These are phyloP conservation scores for Oreocharis arfaki DNA, from an alignment of 2,113 vertebrate genomes.

Conservation along the genomic window DNA sequence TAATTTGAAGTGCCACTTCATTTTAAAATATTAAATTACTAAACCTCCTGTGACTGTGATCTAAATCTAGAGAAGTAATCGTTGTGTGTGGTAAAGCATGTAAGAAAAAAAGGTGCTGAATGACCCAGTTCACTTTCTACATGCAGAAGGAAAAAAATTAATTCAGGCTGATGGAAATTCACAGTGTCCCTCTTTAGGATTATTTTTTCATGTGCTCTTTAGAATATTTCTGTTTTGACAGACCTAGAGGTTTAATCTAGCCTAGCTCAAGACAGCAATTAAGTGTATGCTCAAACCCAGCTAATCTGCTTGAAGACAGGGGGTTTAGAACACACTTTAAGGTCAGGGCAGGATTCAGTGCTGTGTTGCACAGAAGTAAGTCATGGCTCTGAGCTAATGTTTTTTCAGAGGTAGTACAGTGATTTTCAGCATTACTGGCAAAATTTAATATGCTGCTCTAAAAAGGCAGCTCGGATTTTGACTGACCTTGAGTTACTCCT, in stretches of 20 bases:
- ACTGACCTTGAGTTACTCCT: fast-evolving
- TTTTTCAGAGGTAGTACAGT: neutral
- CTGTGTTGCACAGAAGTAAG: neutral
- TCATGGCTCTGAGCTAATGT: neutral
- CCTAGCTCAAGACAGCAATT: neutral
- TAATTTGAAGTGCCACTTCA: slow-evolving; percentile 34
- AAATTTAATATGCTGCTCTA: neutral
- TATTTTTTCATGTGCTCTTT: neutral
- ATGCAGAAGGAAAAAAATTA: neutral
- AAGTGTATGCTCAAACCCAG: neutral
- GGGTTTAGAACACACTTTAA: neutral
- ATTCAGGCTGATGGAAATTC: neutral
- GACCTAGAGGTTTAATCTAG: neutral
- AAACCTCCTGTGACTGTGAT: neutral
- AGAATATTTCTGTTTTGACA: neutral
- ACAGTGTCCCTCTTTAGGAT: neutral
- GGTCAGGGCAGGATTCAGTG: neutral
- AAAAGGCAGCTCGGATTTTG: neutral
- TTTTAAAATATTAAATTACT: slow-evolving; percentile 46
- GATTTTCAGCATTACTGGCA: neutral
- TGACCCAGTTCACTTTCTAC: slow-evolving; percentile 18
- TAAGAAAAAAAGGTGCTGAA: neutral
- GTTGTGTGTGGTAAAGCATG: neutral
- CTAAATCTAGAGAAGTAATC: slow-evolving; percentile 17
- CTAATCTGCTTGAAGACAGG: neutral